These are phyloP conservation scores for Cheilosia vulpina DNA, from an alignment of 2,888 invertebrate genomes.

Conservation along the genomic window DNA sequence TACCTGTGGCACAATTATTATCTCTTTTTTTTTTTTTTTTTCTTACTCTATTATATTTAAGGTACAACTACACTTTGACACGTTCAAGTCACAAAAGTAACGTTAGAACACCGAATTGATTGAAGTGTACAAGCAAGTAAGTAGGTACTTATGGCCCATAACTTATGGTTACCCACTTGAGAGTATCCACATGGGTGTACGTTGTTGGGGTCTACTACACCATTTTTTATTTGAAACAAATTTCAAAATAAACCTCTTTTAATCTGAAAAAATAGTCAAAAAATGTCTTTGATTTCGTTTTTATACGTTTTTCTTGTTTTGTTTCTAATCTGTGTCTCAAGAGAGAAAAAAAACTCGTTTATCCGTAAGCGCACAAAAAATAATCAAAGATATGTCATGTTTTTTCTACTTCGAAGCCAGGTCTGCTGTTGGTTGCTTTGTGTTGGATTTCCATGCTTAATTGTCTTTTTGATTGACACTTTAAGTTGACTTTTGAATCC, in stretches of 20 bases:
- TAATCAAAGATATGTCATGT: slow-evolving; percentile 52
- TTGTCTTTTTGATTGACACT: slow-evolving; percentile 66
- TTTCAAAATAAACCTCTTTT: slow-evolving; percentile 59
- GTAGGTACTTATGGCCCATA: slow-evolving; percentile 49
- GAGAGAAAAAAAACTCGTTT: slow-evolving; percentile 29
- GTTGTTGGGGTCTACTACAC: slow-evolving; percentile 7
- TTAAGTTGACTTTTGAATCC: slow-evolving; percentile 63
- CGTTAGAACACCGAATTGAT: slow-evolving; percentile 52
- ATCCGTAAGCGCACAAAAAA: slow-evolving; percentile 39
- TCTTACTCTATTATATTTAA: slow-evolving; percentile 26
- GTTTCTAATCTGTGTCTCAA: slow-evolving; percentile 50
- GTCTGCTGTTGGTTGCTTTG: slow-evolving; percentile 35
- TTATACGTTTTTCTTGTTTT: slow-evolving; percentile 31
- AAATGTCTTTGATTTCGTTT: slow-evolving; percentile 56
- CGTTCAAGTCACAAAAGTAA: slow-evolving; percentile 50
- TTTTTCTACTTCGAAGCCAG: slow-evolving; percentile 43
- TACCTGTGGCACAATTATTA: slow-evolving; percentile 27
- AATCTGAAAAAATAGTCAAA: slow-evolving; percentile 58
- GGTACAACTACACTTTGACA: slow-evolving; percentile 48
- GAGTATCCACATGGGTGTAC: slow-evolving; percentile 19
- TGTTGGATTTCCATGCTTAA: slow-evolving; percentile 56
- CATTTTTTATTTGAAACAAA: slow-evolving; percentile 29
- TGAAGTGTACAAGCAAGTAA: slow-evolving; percentile 67
- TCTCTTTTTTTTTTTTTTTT: background rate
- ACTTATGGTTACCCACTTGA: slow-evolving; percentile 54